Evolutionary conservation across 1,140 invertebrate genomes (phyloP), one percentile per base, ranked within the genome.

Genomic region (Hesperophylax magnus): DNA sequence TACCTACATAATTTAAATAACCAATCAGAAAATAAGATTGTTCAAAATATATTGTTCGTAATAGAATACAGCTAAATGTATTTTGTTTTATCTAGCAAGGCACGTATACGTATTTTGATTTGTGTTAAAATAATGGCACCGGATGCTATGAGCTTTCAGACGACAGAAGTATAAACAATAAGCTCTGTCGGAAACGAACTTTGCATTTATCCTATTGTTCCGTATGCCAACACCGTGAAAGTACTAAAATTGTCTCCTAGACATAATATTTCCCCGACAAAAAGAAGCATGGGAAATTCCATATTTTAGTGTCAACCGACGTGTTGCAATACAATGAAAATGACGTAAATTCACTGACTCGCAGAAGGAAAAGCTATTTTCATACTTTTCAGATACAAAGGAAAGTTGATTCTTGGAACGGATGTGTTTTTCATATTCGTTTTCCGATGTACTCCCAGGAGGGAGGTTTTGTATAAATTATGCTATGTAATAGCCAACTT

Each of bases 331-430:
- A 77, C 76, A 77, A 78, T 63, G 67, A 77, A 78, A 78, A 20
- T 79, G 67, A 79, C 77, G 77, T 79, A 69, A 71, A 52, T 47
- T 34, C 63, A 22, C 20, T 52, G 77, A 79, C 77, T 79, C 39
- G 15, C 60, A 11, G 27, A 58, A 52, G 54, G 24, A 53, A 69
- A 65, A 77, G 15, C 79, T 47, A 81, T 81, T 78, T 81, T 61
- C 75, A 81, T 81, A 81, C 78, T 81, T 81, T 53, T 67, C 65
- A 22, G 31, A 31, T 47, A 78, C 61, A 78, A 81, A 81, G 80
- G 53, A 76, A 80, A 67, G 72, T 58, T 53, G 75, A 69, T 77
- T 47, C 54, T 5, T 56, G 17, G 20, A 77, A 65, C 34, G 72
- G 72, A 76, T 61, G 72, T 60, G 31, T 76, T 58, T 56, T 76